Evolutionary conservation across 2,888 invertebrate species (phyloP), one percentile per base, ranked within the genome.

Genomic region (Hydroisotoma schaefferi): DNA sequence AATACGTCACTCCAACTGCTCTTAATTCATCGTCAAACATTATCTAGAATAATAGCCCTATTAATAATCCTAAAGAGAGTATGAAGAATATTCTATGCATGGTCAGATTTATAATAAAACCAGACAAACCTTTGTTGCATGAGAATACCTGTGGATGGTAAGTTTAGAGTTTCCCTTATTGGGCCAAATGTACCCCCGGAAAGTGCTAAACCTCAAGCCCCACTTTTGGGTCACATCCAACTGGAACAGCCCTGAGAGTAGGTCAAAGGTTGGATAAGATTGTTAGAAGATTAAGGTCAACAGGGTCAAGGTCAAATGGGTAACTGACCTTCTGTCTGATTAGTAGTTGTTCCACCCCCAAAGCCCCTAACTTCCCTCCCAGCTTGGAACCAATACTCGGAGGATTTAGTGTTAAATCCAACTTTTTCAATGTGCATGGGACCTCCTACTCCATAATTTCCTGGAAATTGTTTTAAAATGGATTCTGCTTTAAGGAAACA

Each of bases 301-400:
- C 8, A 33, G 33, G 15, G 33, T 33, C 47, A 47, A 6, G 23
- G 5, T 47, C 8, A 43, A 43, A 10, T 43, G 43, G 6, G 10
- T 10, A 47, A 28, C 23, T 20, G 20, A 58, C 66, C 59, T 49
- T 60, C 47, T 38, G 20, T 57, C 28, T 66, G 66, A 18, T 48
- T 20, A 2, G 54, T 53, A 40, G 63, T 66, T 6, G 57, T 55
- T 27, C 63, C 63, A 12, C 66, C 12, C 52, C 44, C 4, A 55
- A 63, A 5, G 62, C 66, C 18, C 56, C 51, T 12, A 66, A 27
- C 63, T n/a, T n/a, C 66, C 12, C 52, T 48, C 4, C 58, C 66
- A 5, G 62, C 66, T 23, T 58, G 46, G 12, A 66, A 27, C 63
- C 62, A 66, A 27, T 61, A 51, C 12, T 63, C 52, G 20, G 48